A percentile compares a stretch with the other conserved stretches of the same genome.
Conservation (phyloP, 2,888 invertebrate species). For the Rugalucina vietnamica region DNA sequence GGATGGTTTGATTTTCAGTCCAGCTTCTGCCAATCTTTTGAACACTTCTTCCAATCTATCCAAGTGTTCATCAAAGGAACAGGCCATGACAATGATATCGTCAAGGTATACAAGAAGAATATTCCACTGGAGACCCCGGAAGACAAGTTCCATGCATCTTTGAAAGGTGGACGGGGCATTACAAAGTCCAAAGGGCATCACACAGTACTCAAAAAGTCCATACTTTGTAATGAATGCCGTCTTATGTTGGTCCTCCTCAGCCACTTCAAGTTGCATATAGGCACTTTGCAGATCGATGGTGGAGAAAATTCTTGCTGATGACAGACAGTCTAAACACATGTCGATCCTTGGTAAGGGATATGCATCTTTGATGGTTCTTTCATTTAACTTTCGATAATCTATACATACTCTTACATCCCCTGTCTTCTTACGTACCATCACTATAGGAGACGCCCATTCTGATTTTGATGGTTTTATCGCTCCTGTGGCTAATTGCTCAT, state of each 20-base stretch:
- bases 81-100: conserved; percentile 5
- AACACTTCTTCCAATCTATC: conserved; percentile 33
- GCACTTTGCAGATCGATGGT: conserved; percentile 7
- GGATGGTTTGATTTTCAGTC: conserved; percentile 29
- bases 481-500: conserved; percentile 19
- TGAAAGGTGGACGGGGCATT: conserved; percentile 18
- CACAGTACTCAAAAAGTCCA: neutral
- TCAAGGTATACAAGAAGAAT: conserved; percentile 7
- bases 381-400: conserved; percentile 18
- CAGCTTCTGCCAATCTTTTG: conserved; percentile 7
- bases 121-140: conserved; percentile 1
- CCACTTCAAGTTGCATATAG: conserved; percentile 22
- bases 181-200: conserved; percentile 11
- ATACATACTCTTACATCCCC: conserved; percentile 24
- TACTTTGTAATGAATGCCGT: conserved; percentile 16
- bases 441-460: conserved; percentile 50
- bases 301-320: conserved; percentile 17
- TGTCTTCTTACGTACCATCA: conserved; percentile 44
- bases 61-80: conserved; percentile 29
- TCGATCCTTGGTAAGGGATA: conserved; percentile 26
- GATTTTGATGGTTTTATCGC: conserved; percentile 31
- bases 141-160: neutral
- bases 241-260: conserved; percentile 14
- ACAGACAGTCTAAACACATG: conserved; percentile 19
- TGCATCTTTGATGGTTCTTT: conserved; percentile 14